phyloP scores from a whole-genome alignment of 2,113 vertebrate species.

The Ctenomys sociabilis region DNA sequence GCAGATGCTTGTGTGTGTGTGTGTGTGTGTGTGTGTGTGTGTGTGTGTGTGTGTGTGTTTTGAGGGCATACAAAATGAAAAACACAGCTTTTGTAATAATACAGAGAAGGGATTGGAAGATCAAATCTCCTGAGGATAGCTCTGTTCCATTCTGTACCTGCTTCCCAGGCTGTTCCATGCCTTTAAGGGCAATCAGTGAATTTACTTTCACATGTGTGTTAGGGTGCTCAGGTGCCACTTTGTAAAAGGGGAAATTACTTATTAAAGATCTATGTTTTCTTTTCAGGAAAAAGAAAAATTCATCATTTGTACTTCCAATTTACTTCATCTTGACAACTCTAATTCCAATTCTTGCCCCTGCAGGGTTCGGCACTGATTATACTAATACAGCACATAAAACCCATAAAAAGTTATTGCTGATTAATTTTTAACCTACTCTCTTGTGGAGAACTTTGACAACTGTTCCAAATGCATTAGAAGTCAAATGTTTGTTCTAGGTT shows the following conservation, averaged over 20 bases:
- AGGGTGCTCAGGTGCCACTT: not conserved
- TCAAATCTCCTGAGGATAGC: constrained; percentile 69
- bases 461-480: not conserved
- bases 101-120: constrained; percentile 57
- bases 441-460: constrained; percentile 57
- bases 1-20: constrained; percentile 45
- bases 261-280: constrained; percentile 67
- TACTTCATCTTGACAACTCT: constrained; percentile 64
- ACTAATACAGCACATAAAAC: constrained; percentile 49
- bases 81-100: constrained; percentile 65
- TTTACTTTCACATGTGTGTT: constrained; percentile 62
- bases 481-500: constrained; percentile 63
- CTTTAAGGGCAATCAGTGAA: constrained; percentile 63
- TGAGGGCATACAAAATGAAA: constrained; percentile 52
- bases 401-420: constrained; percentile 56
- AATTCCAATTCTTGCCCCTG: constrained; percentile 34
- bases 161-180: constrained; percentile 61
- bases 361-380: constrained; percentile 59
- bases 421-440: constrained; percentile 69
- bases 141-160: constrained; percentile 59
- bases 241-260: constrained; percentile 62
- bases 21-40: not conserved
- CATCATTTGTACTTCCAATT: constrained; percentile 61
- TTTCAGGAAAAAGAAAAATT: constrained; percentile 68
- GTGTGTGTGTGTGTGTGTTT: not conserved